phyloP scores from a whole-genome alignment of 2,113 vertebrate species.

The Bos indicus region DNA sequence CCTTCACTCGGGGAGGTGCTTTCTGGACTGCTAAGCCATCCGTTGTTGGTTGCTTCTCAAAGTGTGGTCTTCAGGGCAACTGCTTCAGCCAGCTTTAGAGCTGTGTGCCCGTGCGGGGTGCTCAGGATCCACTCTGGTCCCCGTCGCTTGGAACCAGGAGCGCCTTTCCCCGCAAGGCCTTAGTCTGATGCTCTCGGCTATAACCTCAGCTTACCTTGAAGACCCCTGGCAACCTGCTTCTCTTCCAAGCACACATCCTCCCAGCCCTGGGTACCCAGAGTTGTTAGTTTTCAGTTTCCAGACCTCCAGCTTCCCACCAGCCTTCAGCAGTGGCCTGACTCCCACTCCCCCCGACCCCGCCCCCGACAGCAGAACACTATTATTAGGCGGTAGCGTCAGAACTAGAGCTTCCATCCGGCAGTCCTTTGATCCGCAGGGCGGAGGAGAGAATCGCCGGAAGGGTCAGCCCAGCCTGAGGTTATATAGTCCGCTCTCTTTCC shows the following conservation, averaged over 20 bases:
- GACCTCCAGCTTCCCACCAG: background rate
- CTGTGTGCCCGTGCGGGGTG: accelerated
- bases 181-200: background rate
- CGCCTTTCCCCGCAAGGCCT: background rate
- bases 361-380: background rate
- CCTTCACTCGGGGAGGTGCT: background rate
- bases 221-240: background rate
- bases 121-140: background rate
- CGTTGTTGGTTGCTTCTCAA: background rate
- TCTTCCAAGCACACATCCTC: background rate
- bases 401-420: background rate
- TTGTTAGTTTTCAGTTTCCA: background rate
- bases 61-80: background rate
- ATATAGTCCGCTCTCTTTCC: slow-evolving; percentile 39
- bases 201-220: background rate
- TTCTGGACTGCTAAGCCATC: background rate
- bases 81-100: background rate
- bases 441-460: slow-evolving; percentile 79
- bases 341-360: accelerated
- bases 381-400: slow-evolving; percentile 23
- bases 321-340: background rate
- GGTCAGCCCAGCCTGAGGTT: slow-evolving; percentile 48
- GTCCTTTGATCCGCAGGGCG: slow-evolving; percentile 61
- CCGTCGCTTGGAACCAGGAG: background rate
- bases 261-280: background rate